phyloP scores from a whole-genome alignment of 2,113 vertebrate genomes.

The Garra rufa region DNA sequence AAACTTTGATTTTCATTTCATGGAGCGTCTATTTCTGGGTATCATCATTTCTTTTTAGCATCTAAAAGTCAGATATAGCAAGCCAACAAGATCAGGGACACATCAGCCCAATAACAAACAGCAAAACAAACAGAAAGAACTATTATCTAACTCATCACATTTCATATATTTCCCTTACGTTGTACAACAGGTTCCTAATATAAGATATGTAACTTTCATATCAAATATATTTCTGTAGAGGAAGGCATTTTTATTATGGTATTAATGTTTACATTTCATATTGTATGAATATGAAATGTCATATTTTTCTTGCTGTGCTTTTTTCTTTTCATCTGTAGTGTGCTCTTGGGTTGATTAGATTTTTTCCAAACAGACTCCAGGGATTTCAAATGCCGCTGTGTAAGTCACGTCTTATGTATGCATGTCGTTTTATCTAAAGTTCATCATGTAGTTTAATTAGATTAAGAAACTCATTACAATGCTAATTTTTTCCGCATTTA shows the following conservation, averaged over 20 bases:
- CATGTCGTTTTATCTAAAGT: neutral
- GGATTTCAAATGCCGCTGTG: conserved; percentile 10
- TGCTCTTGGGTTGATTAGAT: conserved; percentile 37
- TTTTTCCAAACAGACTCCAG: conserved; percentile 3
- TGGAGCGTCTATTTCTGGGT: neutral
- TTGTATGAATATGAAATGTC: conserved; percentile 31
- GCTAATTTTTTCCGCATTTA: too few relatives aligned
- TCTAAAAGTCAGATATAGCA: conserved; percentile 3
- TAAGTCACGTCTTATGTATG: neutral
- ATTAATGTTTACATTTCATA: conserved; percentile 39
- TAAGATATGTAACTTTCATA: conserved; percentile 27
- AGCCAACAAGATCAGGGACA: conserved; percentile 1
- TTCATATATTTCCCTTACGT: conserved; percentile 32
- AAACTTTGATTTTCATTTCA: conserved; percentile 11
- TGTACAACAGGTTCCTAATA: conserved; percentile 27
- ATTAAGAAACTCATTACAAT: neutral
- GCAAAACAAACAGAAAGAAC: conserved; percentile 15
- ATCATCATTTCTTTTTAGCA: neutral
- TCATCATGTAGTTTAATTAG: neutral
- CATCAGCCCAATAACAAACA: conserved; percentile 12
- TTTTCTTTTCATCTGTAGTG: neutral
- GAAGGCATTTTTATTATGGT: conserved; percentile 25
- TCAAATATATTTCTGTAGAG: neutral
- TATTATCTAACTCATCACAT: conserved; percentile 23
- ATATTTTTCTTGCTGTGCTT: neutral